Evolutionary conservation across 2,113 vertebrate species (phyloP).

Genomic region (Stigmatopora nigra): DNA sequence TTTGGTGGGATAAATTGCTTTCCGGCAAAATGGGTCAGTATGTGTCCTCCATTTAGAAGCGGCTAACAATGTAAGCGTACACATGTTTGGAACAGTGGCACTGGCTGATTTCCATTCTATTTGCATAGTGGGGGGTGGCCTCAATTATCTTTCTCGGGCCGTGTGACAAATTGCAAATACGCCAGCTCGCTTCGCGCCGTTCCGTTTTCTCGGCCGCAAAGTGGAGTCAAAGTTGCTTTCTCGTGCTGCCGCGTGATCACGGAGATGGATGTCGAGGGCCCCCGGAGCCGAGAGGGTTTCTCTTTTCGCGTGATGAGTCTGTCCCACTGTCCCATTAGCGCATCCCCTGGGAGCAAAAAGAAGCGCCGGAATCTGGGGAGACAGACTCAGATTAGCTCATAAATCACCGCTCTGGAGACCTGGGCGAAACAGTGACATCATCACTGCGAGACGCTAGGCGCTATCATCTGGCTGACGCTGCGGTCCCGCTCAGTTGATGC

Average conservation of each 20-base stretch:
- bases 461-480: constrained; percentile 53
- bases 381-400: constrained; percentile 84
- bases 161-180: constrained; percentile 67
- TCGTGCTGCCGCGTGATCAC: constrained; percentile 41
- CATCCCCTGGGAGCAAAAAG: constrained; percentile 67
- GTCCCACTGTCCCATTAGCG: constrained; percentile 80
- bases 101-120: constrained; percentile 65
- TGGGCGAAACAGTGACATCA: constrained; percentile 70
- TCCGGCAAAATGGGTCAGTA: constrained; percentile 75
- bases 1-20: constrained; percentile 76
- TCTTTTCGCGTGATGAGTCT: constrained; percentile 64
- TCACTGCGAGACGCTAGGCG: constrained; percentile 56
- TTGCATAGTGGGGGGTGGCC: constrained; percentile 65
- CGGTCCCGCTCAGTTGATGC: constrained; percentile 53
- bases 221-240: constrained; percentile 40
- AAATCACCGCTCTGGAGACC: constrained; percentile 77
- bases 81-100: constrained; percentile 44
- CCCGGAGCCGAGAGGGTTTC: constrained; percentile 61
- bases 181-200: constrained; percentile 53
- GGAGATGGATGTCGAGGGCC: constrained; percentile 55
- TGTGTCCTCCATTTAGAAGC: constrained; percentile 69
- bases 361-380: constrained; percentile 66
- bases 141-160: constrained; percentile 65
- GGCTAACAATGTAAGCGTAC: constrained; percentile 65
- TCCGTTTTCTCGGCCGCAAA: constrained; percentile 40